phyloP scores from a whole-genome alignment of 2,888 invertebrate species.

The Cerastis rubricosa region DNA sequence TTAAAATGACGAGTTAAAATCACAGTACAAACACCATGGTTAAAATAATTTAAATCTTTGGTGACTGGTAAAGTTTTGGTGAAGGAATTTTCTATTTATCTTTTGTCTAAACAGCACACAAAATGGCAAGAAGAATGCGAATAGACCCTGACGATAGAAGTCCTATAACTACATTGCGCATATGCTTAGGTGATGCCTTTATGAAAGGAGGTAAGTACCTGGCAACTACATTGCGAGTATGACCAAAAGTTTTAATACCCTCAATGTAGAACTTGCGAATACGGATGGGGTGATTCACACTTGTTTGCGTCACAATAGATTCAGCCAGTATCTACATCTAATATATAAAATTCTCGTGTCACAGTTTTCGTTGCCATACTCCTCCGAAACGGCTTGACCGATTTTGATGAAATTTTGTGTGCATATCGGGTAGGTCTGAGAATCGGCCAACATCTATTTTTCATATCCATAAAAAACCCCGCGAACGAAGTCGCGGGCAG shows the following conservation, averaged over 20 bases:
- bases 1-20: not conserved
- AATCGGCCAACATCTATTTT: too few relatives aligned
- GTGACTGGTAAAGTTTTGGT: not conserved
- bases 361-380: too few relatives aligned
- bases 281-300: not conserved
- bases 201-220: constrained; percentile 10
- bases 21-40: not conserved
- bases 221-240: not conserved
- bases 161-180: constrained; percentile 8
- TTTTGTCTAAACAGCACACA: not conserved
- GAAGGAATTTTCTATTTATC: not conserved
- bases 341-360: too few relatives aligned
- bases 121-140: constrained; percentile 2
- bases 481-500: too few relatives aligned
- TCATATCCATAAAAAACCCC: too few relatives aligned
- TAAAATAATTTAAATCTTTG: not conserved
- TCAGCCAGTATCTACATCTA: not conserved
- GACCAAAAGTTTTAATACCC: not conserved
- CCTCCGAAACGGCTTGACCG: too few relatives aligned
- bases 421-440: too few relatives aligned
- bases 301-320: not conserved
- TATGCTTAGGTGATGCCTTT: constrained; percentile 13
- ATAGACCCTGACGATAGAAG: constrained; percentile 18
- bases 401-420: too few relatives aligned
- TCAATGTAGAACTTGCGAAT: not conserved